These are phyloP conservation scores for Lutjanus campechanus DNA, from an alignment of 2,797 vertebrate species.

Conservation along the genomic window DNA sequence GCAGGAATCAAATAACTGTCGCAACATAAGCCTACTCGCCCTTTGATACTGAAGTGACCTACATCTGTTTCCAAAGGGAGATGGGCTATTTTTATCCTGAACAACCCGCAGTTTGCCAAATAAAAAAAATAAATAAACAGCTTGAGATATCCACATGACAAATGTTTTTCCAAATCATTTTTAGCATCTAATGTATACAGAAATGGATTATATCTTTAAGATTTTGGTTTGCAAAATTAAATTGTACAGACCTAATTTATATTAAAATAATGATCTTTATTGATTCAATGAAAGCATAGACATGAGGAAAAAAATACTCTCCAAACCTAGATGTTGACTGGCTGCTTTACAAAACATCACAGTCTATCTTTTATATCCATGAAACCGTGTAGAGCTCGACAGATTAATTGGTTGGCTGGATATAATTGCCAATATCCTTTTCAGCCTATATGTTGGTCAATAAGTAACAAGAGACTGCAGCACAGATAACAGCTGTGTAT, in stretches of 20 bases:
- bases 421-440: background rate
- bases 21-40: background rate
- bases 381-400: background rate
- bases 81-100: background rate
- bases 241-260: too few species aligned
- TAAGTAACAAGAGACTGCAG: background rate
- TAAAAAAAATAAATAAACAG: background rate
- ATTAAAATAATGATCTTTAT: background rate
- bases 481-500: background rate
- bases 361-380: background rate
- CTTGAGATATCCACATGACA: background rate
- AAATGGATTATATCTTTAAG: too few species aligned
- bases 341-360: background rate
- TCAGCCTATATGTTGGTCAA: background rate
- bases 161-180: background rate
- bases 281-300: background rate
- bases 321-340: background rate
- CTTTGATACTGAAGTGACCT: background rate
- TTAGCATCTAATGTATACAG: background rate
- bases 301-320: background rate
- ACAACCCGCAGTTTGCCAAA: background rate
- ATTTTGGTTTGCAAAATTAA: too few species aligned
- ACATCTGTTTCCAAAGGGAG: background rate
- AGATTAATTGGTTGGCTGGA: rapidly evolving
- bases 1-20: slow-evolving; percentile 5